Base-by-base conservation (phyloP, 2,113 vertebrate genomes). In the Parus major region DNA sequence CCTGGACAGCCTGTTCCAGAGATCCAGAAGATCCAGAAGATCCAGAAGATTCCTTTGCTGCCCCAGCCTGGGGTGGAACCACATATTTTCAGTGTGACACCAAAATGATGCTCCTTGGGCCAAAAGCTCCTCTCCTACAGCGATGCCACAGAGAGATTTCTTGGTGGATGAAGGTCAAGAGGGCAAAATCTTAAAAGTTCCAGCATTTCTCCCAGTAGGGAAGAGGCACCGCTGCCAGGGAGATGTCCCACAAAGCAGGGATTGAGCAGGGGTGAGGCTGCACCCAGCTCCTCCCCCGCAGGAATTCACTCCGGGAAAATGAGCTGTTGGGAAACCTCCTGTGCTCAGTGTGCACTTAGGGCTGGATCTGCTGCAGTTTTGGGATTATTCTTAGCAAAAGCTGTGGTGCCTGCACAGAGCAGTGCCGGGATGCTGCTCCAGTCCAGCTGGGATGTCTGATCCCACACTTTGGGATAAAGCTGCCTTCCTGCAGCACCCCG, bases 321-420 rank as follows among this genome's bases (percentile, higher is more conserved):
- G 36, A 29, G 22, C 28, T 33, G 39, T 33, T 36, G 77, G 33
- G 27, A 61, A 82, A 31, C 1, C 12, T 7, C 61, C 80, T 1
- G 18, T 0, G 4, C 55, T 16, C 52, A 7, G 0, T 0, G 2
- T 4, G 29, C 2, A 0, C 8, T 39, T 4, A 12, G n/a, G 10
- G 39, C 68, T 8, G 23, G 7, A 36, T 1, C 39, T 0, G 2
- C 71, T 4, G 22, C 49, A 27, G 3, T 52, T 71, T 46, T 27
- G 50, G 88, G 88, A 60, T 71, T 27, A 7, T 11, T 25, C 35
- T 35, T 1, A 7, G 44, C 22, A 24, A 41, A 86, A 11, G 28
- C 56, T 55, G 73, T 0, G 2, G 27, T 50, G 76, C 14, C 28
- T 17, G 27, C 1, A 8, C 0, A 7, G 53, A 52, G 73, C 52